These are phyloP conservation scores for Pocillopora meandrina DNA, from an alignment of 92 coral and sea anemone genomes.

Conservation along the genomic window DNA sequence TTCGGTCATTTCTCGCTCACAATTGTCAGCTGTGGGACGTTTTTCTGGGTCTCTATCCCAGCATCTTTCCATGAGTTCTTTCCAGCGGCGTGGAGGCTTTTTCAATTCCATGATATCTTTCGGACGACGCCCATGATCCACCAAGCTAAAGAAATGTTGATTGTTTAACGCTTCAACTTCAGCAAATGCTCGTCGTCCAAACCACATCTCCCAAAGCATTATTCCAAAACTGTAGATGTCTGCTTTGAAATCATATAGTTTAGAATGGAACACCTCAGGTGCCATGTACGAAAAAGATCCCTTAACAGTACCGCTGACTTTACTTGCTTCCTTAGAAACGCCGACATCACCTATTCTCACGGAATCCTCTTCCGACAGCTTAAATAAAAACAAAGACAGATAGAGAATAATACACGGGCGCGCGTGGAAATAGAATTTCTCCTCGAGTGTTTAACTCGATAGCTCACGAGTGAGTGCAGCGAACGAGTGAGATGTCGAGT, in stretches of 20 bases:
- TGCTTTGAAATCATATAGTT: constrained; percentile 7
- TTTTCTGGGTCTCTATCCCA: constrained; percentile 23
- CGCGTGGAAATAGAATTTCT: too few species aligned
- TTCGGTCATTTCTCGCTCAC: background rate
- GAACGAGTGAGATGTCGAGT: too few species aligned
- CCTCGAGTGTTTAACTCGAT: too few species aligned
- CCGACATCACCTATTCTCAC: constrained; percentile 42
- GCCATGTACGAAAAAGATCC: constrained; percentile 38
- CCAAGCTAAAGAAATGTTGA: background rate
- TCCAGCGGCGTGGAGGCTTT: background rate
- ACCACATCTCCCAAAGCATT: constrained; percentile 55
- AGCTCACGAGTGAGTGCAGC: too few species aligned
- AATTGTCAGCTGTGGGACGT: constrained; percentile 23
- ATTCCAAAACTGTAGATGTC: constrained; percentile 47
- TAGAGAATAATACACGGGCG: too few species aligned
- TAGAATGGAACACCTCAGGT: constrained; percentile 34
- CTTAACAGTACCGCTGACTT: constrained; percentile 1
- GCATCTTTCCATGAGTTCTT: constrained; percentile 14
- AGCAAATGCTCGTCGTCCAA: constrained; percentile 18
- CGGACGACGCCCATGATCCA: constrained; percentile 31
- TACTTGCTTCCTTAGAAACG: background rate
- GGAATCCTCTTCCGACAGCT: background rate
- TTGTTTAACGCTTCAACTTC: background rate
- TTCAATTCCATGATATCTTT: background rate
- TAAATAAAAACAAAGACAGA: background rate